Conservation (phyloP, 2,113 vertebrate species). For the Psittacara wagleri region DNA sequence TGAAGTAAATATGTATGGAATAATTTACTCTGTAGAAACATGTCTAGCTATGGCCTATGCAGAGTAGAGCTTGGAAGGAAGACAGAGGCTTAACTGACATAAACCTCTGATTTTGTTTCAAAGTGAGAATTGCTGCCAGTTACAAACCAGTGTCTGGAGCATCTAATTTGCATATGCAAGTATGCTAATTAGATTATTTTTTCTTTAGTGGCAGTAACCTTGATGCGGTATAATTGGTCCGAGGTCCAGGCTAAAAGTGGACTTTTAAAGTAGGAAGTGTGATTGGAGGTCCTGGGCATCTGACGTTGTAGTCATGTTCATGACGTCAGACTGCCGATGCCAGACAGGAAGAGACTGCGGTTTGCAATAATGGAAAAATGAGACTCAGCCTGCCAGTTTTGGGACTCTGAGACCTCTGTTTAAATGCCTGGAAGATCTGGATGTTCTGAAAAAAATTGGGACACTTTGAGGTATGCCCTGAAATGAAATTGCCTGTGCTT, state of each 20-base stretch:
- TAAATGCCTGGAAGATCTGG: constrained; percentile 53
- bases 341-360: constrained; percentile 40
- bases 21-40: background rate
- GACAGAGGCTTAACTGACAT: background rate
- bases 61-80: background rate
- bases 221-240: constrained; percentile 11
- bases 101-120: background rate
- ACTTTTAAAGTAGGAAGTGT: constrained; percentile 58
- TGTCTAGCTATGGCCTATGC: background rate
- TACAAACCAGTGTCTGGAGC: background rate
- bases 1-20: background rate
- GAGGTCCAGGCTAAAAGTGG: constrained; percentile 49
- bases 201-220: constrained; percentile 49
- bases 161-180: constrained; percentile 48
- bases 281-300: constrained; percentile 32
- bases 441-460: constrained; percentile 53
- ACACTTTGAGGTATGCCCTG: constrained; percentile 47
- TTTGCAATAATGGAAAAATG: constrained; percentile 47
- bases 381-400: constrained; percentile 42
- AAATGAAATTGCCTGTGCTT: constrained; percentile 53
- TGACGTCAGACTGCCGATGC: constrained; percentile 41
- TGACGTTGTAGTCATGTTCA: constrained; percentile 37
- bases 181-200: constrained; percentile 45
- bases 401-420: constrained; percentile 50
- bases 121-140: constrained; percentile 18